Percentiles rank a stretch among this genome's conserved stretches.
These are phyloP conservation scores for Xiphophorus birchmanni DNA, from an alignment of 2,797 vertebrate genomes.

Conservation along the genomic window DNA sequence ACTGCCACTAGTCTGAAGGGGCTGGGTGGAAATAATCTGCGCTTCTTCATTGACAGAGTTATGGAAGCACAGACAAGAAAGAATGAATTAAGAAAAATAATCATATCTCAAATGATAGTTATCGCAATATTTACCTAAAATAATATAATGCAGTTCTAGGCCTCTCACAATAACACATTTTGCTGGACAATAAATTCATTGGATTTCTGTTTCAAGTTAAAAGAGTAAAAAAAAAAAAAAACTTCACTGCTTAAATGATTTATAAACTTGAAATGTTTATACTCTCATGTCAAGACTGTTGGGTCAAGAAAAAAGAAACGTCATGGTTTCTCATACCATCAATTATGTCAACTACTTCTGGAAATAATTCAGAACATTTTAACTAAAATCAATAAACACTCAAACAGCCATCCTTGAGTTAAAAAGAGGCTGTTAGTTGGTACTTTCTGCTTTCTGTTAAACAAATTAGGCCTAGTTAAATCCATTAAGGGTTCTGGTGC, in stretches of 20 bases:
- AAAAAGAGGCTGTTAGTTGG: background rate
- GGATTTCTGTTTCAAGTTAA: background rate
- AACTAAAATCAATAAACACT: conserved; percentile 1
- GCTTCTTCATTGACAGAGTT: too few species aligned
- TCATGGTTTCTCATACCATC: background rate
- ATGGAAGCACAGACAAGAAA: too few species aligned
- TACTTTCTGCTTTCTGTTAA: background rate
- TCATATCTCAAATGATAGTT: too few species aligned
- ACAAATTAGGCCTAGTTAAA: conserved; percentile 42
- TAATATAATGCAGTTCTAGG: too few species aligned
- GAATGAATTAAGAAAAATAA: too few species aligned
- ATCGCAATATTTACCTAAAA: too few species aligned
- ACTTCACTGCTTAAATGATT: background rate
- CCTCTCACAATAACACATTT: too few species aligned
- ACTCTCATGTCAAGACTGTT: background rate
- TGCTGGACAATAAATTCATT: background rate
- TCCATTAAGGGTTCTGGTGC: conserved; percentile 47
- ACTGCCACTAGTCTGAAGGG: too few species aligned
- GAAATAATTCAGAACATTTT: background rate
- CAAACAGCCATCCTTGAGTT: background rate
- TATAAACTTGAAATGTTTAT: background rate
- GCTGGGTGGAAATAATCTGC: too few species aligned
- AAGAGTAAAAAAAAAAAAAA: background rate
- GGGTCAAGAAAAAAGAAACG: background rate
- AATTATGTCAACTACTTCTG: background rate